A percentile compares a stretch with the other conserved stretches of the same genome.
phyloP scores from a whole-genome alignment of 1,140 invertebrate genomes.

The Sycobia sp. region DNA sequence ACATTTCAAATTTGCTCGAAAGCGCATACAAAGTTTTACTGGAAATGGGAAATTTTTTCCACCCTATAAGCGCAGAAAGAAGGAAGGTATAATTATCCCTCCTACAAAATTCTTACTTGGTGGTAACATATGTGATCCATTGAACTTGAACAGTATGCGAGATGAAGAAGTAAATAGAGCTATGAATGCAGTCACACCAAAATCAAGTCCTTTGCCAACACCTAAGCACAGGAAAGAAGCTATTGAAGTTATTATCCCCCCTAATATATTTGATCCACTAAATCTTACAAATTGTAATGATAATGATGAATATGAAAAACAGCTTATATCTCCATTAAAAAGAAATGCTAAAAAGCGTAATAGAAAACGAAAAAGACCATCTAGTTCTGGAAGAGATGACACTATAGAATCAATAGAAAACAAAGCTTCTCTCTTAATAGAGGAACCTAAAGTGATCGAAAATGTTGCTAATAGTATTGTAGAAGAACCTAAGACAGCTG shows the following conservation, averaged over 20 bases:
- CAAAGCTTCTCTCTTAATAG: slow-evolving; percentile 35
- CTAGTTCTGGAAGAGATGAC: slow-evolving; percentile 61
- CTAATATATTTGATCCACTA: slow-evolving; percentile 89
- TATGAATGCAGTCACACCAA: slow-evolving; percentile 86
- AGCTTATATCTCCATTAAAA: slow-evolving; percentile 70
- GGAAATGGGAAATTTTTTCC: slow-evolving; percentile 58
- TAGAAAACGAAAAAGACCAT: slow-evolving; percentile 62
- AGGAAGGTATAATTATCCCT: slow-evolving; percentile 73
- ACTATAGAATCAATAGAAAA: slow-evolving; percentile 43
- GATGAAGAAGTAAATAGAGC: slow-evolving; percentile 84
- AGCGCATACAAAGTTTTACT: slow-evolving; percentile 63
- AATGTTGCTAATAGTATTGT: slow-evolving; percentile 35
- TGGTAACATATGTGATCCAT: slow-evolving; percentile 92
- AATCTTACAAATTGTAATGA: slow-evolving; percentile 83
- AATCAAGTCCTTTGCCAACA: slow-evolving; percentile 86
- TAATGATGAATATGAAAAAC: slow-evolving; percentile 79
- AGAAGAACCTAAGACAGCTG: slow-evolving; percentile 24
- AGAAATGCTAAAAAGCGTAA: slow-evolving; percentile 65
- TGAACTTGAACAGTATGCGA: slow-evolving; percentile 91
- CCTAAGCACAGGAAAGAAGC: slow-evolving; percentile 80
- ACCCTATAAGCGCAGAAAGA: slow-evolving; percentile 71
- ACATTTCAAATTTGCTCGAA: slow-evolving; percentile 60
- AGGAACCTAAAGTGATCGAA: slow-evolving; percentile 26
- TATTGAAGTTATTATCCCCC: slow-evolving; percentile 90
- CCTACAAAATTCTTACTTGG: slow-evolving; percentile 94